Base-by-base conservation (phyloP, 2,888 invertebrate genomes). In the Drosophila anceps region DNA sequence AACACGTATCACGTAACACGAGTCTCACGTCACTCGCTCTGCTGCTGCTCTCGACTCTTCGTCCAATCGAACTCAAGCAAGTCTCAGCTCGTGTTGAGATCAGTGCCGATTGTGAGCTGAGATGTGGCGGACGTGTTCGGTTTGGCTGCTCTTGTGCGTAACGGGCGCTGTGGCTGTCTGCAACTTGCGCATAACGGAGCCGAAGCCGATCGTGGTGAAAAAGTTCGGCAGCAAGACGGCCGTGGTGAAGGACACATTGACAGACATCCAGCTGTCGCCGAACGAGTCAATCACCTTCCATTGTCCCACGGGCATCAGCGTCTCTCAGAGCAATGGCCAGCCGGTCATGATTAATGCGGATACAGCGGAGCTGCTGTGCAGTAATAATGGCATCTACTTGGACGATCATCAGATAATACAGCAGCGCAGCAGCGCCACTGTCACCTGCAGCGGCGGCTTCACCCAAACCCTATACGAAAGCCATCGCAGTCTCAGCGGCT, bases 151-250 rank as follows among this genome's bases (percentile, higher is more conserved):
- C 39, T 0, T 61, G 2, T 18, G 18, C n/a, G 35, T 29, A 10
- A 53, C 65, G n/a, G 10, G 27, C 2, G 51, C 39, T 9, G 3
- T 2, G 27, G 58, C 54, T 5, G 5, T 1, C 0, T 77, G 77
- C 18, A 0, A 43, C 0, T 8, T 77, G 1, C 20, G 0, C 0
- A 0, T 68, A 2, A 0, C 1, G 0, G 15, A 35, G 1, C 78
- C 78, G 4, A 27, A 1, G 35, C 78, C 78, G 24, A 63, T 79
- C 15, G 41, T 79, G 9, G 29, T 69, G 13, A 78, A 80, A 35
- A 15, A 3, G n/a, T 61, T 78, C 37, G 80, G 78, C 20, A 79
- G 76, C 50, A 63, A 54, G n/a, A 59, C 62, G n/a, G 67, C 50
- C 4, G 46, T 78, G 7, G 27, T 79, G 1, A 64, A 48, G 41